Evolutionary conservation across 2,888 invertebrate species (phyloP).

Genomic region (Sipha maydis): DNA sequence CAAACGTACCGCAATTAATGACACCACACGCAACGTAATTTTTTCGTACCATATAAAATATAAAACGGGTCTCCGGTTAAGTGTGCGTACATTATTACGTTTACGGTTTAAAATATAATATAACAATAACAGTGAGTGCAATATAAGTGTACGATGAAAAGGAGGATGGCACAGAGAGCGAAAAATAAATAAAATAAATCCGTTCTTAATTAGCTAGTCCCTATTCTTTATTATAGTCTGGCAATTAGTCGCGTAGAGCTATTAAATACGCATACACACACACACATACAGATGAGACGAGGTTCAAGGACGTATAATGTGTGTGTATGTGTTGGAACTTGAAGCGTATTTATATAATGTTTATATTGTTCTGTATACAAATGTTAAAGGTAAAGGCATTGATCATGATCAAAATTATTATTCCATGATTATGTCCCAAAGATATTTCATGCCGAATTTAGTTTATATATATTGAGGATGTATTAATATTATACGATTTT

Average conservation of each 20-base stretch:
- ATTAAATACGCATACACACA: neutral
- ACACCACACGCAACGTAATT: constrained; percentile 10
- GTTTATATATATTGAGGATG: too few species aligned
- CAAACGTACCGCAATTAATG: neutral
- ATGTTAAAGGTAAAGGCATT: too few species aligned
- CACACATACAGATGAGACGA: neutral
- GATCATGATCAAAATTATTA: too few species aligned
- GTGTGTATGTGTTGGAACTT: neutral
- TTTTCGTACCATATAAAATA: neutral
- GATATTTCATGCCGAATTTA: too few species aligned
- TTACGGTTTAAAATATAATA: neutral
- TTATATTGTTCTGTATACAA: too few species aligned
- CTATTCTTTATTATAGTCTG: neutral
- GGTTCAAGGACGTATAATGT: neutral
- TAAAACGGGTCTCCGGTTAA: neutral
- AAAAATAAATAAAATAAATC: neutral
- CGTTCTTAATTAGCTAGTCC: neutral
- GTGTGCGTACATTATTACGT: neutral
- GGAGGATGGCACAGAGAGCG: neutral
- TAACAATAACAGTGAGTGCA: neutral
- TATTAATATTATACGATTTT: too few species aligned
- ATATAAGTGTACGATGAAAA: neutral
- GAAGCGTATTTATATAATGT: too few species aligned
- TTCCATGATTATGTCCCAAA: too few species aligned
- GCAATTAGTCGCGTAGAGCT: neutral